phyloP scores from a whole-genome alignment of 35 echinoderm and acorn worm species.

The Ptychodera flava region DNA sequence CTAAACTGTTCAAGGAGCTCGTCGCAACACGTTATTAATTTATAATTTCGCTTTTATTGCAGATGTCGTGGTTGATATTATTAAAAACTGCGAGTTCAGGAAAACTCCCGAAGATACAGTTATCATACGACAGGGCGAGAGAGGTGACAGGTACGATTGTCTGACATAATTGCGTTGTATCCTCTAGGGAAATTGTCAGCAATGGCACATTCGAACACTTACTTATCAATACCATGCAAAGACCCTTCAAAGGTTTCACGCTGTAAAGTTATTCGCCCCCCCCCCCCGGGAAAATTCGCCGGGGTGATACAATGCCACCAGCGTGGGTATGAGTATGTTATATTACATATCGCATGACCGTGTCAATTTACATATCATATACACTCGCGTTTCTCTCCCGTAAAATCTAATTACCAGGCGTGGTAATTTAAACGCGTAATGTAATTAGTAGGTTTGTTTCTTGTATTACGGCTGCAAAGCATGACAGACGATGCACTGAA shows the following conservation, averaged over 20 bases:
- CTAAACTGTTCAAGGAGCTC: too few species aligned
- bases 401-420: too few species aligned
- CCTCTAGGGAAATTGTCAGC: neutral
- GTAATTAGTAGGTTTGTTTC: too few species aligned
- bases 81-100: slow-evolving; percentile 90
- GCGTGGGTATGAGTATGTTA: neutral
- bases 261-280: neutral
- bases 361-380: too few species aligned
- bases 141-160: slow-evolving; percentile 74
- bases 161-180: neutral
- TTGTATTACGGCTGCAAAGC: too few species aligned
- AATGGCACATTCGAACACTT: neutral
- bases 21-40: too few species aligned
- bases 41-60: neutral
- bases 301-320: neutral
- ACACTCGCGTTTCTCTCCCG: too few species aligned
- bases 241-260: neutral
- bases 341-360: neutral
- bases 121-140: slow-evolving; percentile 82
- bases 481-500: too few species aligned
- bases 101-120: slow-evolving; percentile 58
- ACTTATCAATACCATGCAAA: neutral
- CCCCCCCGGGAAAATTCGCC: neutral
- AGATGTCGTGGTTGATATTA: slow-evolving; percentile 94
- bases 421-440: too few species aligned